Evolutionary conservation across 30 jellyfish, hydroid and myxozoan species (phyloP).

Genomic region (Phacellophora camtschatica): DNA sequence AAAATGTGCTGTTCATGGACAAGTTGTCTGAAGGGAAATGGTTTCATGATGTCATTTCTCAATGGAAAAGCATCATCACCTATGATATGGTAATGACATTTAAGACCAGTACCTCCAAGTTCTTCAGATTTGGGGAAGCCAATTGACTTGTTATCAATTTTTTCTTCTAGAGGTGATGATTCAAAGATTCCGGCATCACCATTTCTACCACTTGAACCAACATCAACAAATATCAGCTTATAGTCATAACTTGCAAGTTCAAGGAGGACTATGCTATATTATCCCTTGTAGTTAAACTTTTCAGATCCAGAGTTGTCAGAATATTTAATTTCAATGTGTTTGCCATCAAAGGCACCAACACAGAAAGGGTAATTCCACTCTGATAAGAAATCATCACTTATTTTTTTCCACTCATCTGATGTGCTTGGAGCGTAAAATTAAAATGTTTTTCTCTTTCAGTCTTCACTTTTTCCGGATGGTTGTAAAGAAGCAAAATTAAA

Average conservation of each 20-base stretch:
- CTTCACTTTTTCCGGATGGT: no score
- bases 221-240: slow-evolving; percentile 19
- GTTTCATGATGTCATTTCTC: slow-evolving; percentile 2
- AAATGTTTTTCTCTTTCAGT: background rate
- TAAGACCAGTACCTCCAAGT: background rate
- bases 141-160: background rate
- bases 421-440: background rate
- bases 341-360: slow-evolving; percentile 34
- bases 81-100: slow-evolving; percentile 5
- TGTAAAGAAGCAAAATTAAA: no score
- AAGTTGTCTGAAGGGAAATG: slow-evolving; percentile 16
- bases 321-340: slow-evolving; percentile 3
- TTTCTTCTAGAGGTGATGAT: background rate
- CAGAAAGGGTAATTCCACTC: slow-evolving; percentile 44
- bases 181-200: slow-evolving; percentile 46
- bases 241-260: slow-evolving; percentile 5
- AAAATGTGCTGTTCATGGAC: background rate
- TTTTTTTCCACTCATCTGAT: slow-evolving; percentile 5
- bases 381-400: background rate
- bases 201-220: slow-evolving; percentile 14
- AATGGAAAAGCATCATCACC: slow-evolving; percentile 35
- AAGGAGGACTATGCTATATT: background rate
- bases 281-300: slow-evolving; percentile 1
- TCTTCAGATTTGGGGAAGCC: background rate
- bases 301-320: background rate